Evolutionary conservation across 2,888 invertebrate species (phyloP), one percentile per base, ranked within the genome.

Genomic region (Drosophila borealis): DNA sequence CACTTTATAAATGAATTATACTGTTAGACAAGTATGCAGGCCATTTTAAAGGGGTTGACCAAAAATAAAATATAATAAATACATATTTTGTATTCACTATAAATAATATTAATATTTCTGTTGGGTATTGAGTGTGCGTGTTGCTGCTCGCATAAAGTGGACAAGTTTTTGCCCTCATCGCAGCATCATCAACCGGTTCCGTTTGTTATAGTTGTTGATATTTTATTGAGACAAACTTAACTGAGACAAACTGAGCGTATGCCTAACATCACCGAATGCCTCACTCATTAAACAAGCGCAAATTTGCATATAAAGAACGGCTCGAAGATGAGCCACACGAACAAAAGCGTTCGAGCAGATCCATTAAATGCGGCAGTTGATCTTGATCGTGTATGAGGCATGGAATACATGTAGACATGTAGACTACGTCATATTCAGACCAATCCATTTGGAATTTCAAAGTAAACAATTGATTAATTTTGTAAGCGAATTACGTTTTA

Each of bases 181-280:
- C 29, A 25, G 41, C 51, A 53, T 25, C 45, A 19, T 50, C 19
- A 83, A 81, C 81, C 75, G 81, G 88, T 81, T 84, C 11, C 21
- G n/a, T 60, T 49, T 51, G 54, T 46, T 60, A 37, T 45, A 59
- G 39, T 67, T 41, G 21, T 10, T 25, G 39, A 37, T 49, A 53
- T 64, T 63, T 29, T 17, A 17, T 17, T 17, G 17, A 17, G 17
- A 17, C 17, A 17, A 17, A 17, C 17, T 17, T 17, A 17, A 2
- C 17, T 17, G 17, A 17, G 17, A 17, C 46, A 44, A 21, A 59
- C 41, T 33, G 44, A 71, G 44, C 77, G 77, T 65, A 57, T 70
- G 72, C 61, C 61, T 41, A 68, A 62, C 62, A 70, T 57, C 64
- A 54, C 39, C 33, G 48, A 60, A 63, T 59, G 33, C 57, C 51